Conservation (phyloP, 2,113 vertebrate species). For the Polyodon spathula region DNA sequence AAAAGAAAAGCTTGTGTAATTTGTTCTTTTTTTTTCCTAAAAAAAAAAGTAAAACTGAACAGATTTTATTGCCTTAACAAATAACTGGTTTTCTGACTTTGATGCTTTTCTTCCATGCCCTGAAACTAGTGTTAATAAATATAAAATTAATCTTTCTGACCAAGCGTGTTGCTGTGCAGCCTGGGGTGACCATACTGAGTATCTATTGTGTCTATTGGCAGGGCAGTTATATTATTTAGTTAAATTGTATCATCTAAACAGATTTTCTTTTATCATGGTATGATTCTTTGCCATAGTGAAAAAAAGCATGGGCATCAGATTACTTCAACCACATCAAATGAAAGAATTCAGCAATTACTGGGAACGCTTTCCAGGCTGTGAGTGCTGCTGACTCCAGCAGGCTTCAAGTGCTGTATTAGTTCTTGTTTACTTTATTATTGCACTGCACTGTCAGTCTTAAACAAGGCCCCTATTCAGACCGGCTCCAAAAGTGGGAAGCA, state of each 20-base stretch:
- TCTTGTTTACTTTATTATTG: slow-evolving; percentile 33
- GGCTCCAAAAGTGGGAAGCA: not conserved
- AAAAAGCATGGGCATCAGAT: not conserved
- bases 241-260: not conserved
- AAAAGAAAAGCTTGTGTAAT: too few species aligned
- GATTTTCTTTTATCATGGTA: not conserved
- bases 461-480: not conserved
- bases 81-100: too few species aligned
- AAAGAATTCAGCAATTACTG: slow-evolving; percentile 28
- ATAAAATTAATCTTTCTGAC: too few species aligned
- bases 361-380: slow-evolving; percentile 27
- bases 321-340: slow-evolving; percentile 10
- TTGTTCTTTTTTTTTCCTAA: too few species aligned
- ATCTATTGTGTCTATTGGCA: not conserved
- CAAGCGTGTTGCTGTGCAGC: too few species aligned
- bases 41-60: too few species aligned
- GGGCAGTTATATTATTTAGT: not conserved
- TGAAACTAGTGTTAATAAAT: too few species aligned
- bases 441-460: slow-evolving; percentile 13
- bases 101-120: too few species aligned
- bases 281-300: not conserved
- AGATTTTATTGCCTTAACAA: too few species aligned
- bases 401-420: slow-evolving; percentile 32
- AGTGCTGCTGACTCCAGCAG: slow-evolving; percentile 29
- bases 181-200: too few species aligned